Evolutionary conservation across 2,888 invertebrate genomes (phyloP), one percentile per base, ranked within the genome.

Genomic region (Brachylomia viminalis): DNA sequence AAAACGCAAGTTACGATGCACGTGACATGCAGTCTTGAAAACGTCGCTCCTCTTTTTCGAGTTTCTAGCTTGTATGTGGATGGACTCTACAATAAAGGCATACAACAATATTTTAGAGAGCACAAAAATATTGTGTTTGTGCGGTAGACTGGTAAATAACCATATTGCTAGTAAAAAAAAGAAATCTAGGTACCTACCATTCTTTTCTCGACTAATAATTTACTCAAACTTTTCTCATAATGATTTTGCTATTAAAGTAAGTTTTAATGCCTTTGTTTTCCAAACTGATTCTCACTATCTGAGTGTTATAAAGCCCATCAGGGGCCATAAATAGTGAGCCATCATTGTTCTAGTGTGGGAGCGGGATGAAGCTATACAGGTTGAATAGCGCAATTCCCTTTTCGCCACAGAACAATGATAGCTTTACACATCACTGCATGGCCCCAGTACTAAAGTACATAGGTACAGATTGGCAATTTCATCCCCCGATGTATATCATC

Each of bases 401-500:
- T 77, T 52, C 75, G 27, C 77, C 42, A n/a, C 64, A 64, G 64
- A 78, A 82, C 77, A 78, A 78, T 82, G 42, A 75, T 49, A 49
- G 82, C 56, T 77, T 64, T 56, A 81, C 62, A 62, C 20, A 81
- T 45, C 75, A 56, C 54, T 49, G 62, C n/a, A 73, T 64, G 23
- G 17, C n/a, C 42, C 27, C 52, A 52, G 27, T 33, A 77, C 56
- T 82, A n/a, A 79, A 77, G 71, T 68, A 75, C 71, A 71, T 20
- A 79, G 76, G 71, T 68, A 75, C 71, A 71, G 66, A 88, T 84
- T 80, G 80, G 61, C 80, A 85, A 87, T 88, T 87, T 82, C 79
- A 78, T 67, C 72, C 56, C 64, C 49, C 58, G 65, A 72, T 83
- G 76, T 83, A 72, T 80, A 85, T 79, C 79, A 86, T 77, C 80